Evolutionary conservation across 2,113 vertebrate genomes (phyloP).

Genomic region (Oxyura jamaicensis): DNA sequence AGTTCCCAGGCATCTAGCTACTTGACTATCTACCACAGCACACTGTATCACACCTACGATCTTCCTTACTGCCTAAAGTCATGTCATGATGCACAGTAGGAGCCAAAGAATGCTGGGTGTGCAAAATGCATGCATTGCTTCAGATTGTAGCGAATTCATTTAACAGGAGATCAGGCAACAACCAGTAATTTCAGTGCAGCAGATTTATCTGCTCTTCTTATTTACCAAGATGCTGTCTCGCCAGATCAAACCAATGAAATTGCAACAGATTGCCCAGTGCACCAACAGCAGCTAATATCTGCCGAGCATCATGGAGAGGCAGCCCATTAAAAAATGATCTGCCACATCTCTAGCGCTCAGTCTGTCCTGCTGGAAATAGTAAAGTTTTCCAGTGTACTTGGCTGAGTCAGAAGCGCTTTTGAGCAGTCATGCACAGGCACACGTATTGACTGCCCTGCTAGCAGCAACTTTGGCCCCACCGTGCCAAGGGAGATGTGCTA

Average conservation of each 20-base stretch:
- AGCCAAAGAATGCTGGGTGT: constrained; percentile 30
- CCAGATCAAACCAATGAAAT: constrained; percentile 25
- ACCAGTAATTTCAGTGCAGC: background rate
- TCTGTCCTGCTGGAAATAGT: background rate
- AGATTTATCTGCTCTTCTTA: constrained; percentile 13
- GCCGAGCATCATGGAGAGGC: background rate
- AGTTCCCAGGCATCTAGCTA: constrained; percentile 37
- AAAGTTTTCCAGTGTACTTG: background rate
- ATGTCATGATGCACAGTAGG: constrained; percentile 12
- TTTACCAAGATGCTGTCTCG: background rate
- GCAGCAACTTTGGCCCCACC: background rate
- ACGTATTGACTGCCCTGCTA: background rate
- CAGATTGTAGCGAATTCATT: constrained; percentile 23
- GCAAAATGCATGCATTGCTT: constrained; percentile 41
- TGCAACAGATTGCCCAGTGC: background rate
- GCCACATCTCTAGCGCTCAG: background rate
- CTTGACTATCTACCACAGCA: background rate
- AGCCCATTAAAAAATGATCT: background rate
- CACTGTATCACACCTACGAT: constrained; percentile 37
- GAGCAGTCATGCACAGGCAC: background rate
- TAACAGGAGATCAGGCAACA: constrained; percentile 33
- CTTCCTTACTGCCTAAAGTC: constrained; percentile 17
- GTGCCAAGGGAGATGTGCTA: background rate
- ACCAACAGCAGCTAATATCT: background rate
- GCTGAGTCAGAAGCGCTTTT: background rate